Conservation (phyloP, 2,888 invertebrate species). For the Cybosia mesomella region DNA sequence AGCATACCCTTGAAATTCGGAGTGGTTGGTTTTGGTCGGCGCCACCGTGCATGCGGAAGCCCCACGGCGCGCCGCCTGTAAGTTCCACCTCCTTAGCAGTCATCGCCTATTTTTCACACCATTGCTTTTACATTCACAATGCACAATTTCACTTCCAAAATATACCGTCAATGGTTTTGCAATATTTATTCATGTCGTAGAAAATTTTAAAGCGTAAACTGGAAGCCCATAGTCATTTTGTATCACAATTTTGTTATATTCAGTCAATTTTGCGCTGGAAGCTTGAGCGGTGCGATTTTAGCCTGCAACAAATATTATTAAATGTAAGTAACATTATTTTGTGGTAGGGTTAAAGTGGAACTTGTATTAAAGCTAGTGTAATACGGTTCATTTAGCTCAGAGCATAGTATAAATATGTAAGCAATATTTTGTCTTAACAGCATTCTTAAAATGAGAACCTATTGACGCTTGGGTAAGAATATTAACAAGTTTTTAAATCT, state of each 20-base stretch:
- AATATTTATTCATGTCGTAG: conserved; percentile 53
- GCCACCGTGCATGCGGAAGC: conserved; percentile 95
- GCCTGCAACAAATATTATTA: conserved; percentile 68
- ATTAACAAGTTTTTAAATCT: too few species aligned
- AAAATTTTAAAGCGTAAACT: conserved; percentile 62
- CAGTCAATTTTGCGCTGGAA: conserved; percentile 59
- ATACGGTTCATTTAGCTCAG: conserved; percentile 11
- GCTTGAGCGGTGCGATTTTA: conserved; percentile 49
- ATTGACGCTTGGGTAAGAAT: too few species aligned
- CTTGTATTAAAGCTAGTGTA: conserved; percentile 23
- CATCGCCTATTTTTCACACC: conserved; percentile 84
- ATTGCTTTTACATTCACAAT: conserved; percentile 61
- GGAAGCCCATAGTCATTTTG: conserved; percentile 70
- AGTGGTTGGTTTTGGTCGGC: conserved; percentile 92
- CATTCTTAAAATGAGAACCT: not conserved
- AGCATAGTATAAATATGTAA: not conserved
- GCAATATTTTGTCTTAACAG: not conserved
- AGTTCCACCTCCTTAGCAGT: conserved; percentile 91
- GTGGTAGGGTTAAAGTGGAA: conserved; percentile 19
- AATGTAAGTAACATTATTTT: conserved; percentile 38
- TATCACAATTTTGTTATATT: conserved; percentile 67
- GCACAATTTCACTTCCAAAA: conserved; percentile 51
- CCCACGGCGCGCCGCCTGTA: conserved; percentile 95
- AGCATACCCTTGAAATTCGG: conserved; percentile 92
- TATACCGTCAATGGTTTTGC: conserved; percentile 55